Evolutionary conservation across 1,140 invertebrate genomes (phyloP).

Genomic region (Ladona fulva): DNA sequence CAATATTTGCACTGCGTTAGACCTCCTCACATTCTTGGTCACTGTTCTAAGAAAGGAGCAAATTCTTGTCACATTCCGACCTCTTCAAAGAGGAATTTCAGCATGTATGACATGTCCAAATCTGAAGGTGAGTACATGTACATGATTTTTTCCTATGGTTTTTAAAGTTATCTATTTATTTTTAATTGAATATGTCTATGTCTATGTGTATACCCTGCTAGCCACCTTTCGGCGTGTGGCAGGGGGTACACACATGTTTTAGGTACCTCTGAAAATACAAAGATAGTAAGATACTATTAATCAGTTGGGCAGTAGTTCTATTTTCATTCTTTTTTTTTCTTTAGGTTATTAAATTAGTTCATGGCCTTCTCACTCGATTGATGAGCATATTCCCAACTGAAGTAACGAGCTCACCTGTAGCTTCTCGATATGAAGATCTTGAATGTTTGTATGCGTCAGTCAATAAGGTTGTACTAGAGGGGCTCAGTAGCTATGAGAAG

Average conservation of each 20-base stretch:
- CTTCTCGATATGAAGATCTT: slow-evolving; percentile 83
- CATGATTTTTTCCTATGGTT: too few relatives aligned
- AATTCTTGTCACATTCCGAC: slow-evolving; percentile 73
- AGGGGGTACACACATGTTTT: too few relatives aligned
- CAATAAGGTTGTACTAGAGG: slow-evolving; percentile 83
- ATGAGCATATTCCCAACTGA: slow-evolving; percentile 92
- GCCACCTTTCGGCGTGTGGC: too few relatives aligned
- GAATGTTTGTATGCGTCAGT: slow-evolving; percentile 81
- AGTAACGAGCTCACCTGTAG: slow-evolving; percentile 57
- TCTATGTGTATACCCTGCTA: too few relatives aligned
- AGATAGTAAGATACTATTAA: too few relatives aligned
- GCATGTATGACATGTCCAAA: slow-evolving; percentile 81
- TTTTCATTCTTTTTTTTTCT: background rate
- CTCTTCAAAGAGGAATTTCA: slow-evolving; percentile 67
- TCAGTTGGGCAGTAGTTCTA: too few relatives aligned
- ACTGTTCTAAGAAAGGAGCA: slow-evolving; percentile 79
- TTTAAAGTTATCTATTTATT: too few relatives aligned
- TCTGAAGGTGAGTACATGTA: slow-evolving; percentile 48
- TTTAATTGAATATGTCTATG: too few relatives aligned
- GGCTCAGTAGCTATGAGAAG: slow-evolving; percentile 81
- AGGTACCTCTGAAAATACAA: too few relatives aligned
- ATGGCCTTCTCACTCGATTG: slow-evolving; percentile 72
- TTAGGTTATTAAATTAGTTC: slow-evolving; percentile 71
- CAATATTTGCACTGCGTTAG: slow-evolving; percentile 90
- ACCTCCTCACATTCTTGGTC: slow-evolving; percentile 79